Percentiles rank a stretch among this genome's conserved stretches.
Conservation (phyloP, 1,140 invertebrate species). For the Acromyrmex charruanus region DNA sequence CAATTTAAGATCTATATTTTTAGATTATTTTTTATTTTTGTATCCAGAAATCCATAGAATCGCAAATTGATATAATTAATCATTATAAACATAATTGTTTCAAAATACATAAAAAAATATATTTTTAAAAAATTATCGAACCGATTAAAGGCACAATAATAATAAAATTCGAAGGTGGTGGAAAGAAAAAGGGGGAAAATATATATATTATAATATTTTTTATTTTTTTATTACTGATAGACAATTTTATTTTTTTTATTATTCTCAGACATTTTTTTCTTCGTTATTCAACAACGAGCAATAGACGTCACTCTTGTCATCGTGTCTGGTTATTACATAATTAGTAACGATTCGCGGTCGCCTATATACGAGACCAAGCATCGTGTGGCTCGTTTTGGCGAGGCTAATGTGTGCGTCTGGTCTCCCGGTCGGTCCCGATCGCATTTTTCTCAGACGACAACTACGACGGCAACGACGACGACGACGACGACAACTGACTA, state of each 20-base stretch:
- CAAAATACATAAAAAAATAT: background rate
- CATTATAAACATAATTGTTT: background rate
- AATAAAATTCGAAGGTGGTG: background rate
- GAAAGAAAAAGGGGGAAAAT: background rate
- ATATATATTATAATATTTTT: no score
- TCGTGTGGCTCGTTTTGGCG: constrained; percentile 65
- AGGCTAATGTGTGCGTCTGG: constrained; percentile 31
- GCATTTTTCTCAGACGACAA: constrained; percentile 61
- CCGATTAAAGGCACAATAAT: background rate
- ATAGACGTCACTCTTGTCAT: constrained; percentile 21
- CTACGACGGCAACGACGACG: constrained; percentile 17
- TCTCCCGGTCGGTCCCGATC: constrained; percentile 54
- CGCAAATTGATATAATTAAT: background rate
- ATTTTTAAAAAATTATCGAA: background rate
- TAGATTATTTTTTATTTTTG: background rate
- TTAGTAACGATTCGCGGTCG: constrained; percentile 58
- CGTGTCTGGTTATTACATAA: constrained; percentile 55
- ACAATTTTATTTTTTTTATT: background rate
- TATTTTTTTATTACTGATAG: no score
- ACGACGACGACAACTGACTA: background rate
- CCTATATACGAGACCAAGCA: constrained; percentile 48
- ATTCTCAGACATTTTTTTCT: background rate
- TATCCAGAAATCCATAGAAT: background rate
- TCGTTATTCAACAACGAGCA: background rate
- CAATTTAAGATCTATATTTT: background rate